Base-by-base conservation (phyloP, 2,797 vertebrate genomes). In the Melanotaenia boesemani region DNA sequence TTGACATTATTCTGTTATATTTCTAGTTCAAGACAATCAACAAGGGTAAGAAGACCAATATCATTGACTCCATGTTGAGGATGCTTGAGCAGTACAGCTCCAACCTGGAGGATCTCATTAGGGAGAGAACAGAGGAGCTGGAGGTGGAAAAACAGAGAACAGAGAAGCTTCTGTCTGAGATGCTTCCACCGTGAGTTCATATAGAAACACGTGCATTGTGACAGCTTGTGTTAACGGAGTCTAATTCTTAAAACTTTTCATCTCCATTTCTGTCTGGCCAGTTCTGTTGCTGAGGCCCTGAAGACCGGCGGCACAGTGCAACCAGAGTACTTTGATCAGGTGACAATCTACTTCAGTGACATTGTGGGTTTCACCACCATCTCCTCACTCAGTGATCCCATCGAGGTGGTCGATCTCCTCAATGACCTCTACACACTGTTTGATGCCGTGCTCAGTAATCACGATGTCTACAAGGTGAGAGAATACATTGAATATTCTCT, bases 331-430 rank as follows among this genome's bases (percentile, higher is more conserved):
- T 99, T 98, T 76, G 97, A 98, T 75, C 94, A 96, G 86, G 97
- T 99, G 86, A 98, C 96, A 0, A 96, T 98, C 89, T 98, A 98
- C 93, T 98, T 98, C 92, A 97, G 95, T 13, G 97, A 97, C 82
- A 97, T 98, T 0, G 96, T 97, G 48, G 96, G 96, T 22, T 97
- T 98, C 88, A 98, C 96, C 0, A 98, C 96, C 60, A 97, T 98
- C 91, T 98, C 96, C 10, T 96, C 97, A 15, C 96, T 98, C 76
- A 98, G 96, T 15, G 96, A 98, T 54, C 96, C 97, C 78, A 97
- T 96, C 4, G 97, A 98, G 86, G 96, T 98, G 59, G 97, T 98
- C 3, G 96, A 98, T 87, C 96, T 98, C 58, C 95, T 99, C 41
- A 99, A 98, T 55, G 97, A 99, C 72, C 96, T 99, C 70, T 98